phyloP scores from a whole-genome alignment of 2,888 invertebrate genomes.

The Tineola bisselliella region DNA sequence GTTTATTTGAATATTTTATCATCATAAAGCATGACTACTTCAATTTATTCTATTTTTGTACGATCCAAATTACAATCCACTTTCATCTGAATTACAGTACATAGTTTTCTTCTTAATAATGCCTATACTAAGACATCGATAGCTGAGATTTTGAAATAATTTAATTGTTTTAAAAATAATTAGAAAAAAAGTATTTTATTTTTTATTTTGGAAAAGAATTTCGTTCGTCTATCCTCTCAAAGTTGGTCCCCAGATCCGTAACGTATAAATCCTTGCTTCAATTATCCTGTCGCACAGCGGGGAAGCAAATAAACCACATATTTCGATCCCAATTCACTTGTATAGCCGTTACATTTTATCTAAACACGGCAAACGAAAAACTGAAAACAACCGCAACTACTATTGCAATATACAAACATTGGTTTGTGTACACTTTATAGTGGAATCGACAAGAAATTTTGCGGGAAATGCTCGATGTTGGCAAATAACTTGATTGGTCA shows the following conservation, averaged over 20 bases:
- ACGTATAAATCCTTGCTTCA: constrained; percentile 59
- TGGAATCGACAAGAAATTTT: constrained; percentile 4
- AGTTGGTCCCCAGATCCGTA: constrained; percentile 43
- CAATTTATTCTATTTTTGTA: not conserved
- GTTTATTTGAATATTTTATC: constrained; percentile 4
- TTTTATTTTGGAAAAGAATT: constrained; percentile 21
- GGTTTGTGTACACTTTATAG: not conserved
- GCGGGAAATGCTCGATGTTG: not conserved
- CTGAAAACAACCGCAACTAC: not conserved
- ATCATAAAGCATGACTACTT: not conserved
- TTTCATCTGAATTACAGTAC: no score
- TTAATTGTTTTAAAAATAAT: no score
- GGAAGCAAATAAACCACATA: constrained; percentile 50
- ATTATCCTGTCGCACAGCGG: constrained; percentile 48
- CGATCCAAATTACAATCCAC: not conserved
- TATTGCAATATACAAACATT: constrained; percentile 4
- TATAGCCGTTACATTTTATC: constrained; percentile 6
- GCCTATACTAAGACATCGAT: no score
- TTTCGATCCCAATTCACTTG: constrained; percentile 45
- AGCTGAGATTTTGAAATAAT: no score
- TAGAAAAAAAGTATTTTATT: no score
- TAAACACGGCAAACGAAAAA: not conserved
- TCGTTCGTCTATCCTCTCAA: constrained; percentile 20
- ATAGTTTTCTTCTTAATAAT: not conserved
- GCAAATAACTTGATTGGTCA: constrained; percentile 3